Evolutionary conservation across 2,797 vertebrate species (phyloP), one percentile per base, ranked within the genome.

Genomic region (Epinephelus malabaricus): DNA sequence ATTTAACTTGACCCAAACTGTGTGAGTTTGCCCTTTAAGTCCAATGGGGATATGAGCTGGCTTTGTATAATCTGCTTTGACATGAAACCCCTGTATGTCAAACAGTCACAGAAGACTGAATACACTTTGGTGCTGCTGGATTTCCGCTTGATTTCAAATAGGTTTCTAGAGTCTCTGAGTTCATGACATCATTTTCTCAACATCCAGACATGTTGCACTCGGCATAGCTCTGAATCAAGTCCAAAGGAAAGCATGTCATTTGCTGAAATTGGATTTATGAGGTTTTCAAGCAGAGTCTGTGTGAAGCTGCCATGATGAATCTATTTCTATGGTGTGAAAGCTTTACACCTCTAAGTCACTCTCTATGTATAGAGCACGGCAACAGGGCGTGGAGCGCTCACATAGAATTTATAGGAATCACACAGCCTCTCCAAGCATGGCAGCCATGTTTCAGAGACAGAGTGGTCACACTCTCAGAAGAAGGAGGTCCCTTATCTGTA

Each of bases 251-350:
- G 59, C 12, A 0, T 79, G 78, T 74, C 27, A 79, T 79, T 74
- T 69, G 14, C 76, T 66, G 2, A 53, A 70, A 73, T 58, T 72
- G 63, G 75, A 88, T 88, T 84, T 68, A 67, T 76, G 81, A 76
- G 62, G 47, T 68, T 88, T 81, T 79, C 53, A 49, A 14, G 5
- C 69, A 1, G 68, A 2, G 49, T 21, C 60, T 73, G 63, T 78
- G 73, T 78, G 82, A 77, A 79, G 73, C 77, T 73, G 78, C 83
- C 61, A 56, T 81, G 87, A 78, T 88, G 72, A 83, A 90, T 93
- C 90, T 93, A 89, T 93, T 93, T 93, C 84, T 46, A 80, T 65
- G 74, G 89, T 89, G 90, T 55, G 87, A 93, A 80, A 69, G 64
- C 83, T 90, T 93, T 78, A 50, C 93, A 92, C 90, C 81, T 83